phyloP scores from a whole-genome alignment of 2,888 invertebrate genomes.

The Diaphora mendica region DNA sequence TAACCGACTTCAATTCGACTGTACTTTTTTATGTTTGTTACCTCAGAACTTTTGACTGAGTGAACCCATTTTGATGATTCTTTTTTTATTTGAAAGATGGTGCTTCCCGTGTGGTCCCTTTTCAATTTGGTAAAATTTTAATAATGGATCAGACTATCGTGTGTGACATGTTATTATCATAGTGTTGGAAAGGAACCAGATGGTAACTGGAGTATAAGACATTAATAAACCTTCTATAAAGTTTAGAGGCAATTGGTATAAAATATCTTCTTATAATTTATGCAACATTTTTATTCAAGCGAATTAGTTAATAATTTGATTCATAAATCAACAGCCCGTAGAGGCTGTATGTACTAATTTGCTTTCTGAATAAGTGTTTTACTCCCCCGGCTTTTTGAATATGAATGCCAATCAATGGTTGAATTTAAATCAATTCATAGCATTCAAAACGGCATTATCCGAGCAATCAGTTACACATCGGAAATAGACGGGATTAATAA shows the following conservation, averaged over 20 bases:
- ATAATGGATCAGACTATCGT: not conserved
- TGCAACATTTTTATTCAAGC: too few relatives aligned
- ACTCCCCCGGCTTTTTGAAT: not conserved
- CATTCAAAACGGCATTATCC: slow-evolving; percentile 7
- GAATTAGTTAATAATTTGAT: not conserved
- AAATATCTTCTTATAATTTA: not conserved
- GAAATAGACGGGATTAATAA: slow-evolving; percentile 53
- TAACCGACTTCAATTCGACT: too few relatives aligned
- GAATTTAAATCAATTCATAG: not conserved
- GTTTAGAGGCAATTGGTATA: too few relatives aligned
- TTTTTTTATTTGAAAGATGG: too few relatives aligned
- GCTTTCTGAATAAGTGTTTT: not conserved
- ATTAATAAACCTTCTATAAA: too few relatives aligned
- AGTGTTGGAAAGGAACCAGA: not conserved
- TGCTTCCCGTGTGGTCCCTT: too few relatives aligned
- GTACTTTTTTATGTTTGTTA: too few relatives aligned
- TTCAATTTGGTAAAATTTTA: too few relatives aligned
- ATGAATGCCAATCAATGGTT: not conserved
- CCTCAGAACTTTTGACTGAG: too few relatives aligned
- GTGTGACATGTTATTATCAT: not conserved
- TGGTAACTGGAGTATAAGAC: too few relatives aligned
- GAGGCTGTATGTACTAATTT: not conserved
- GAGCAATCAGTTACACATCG: slow-evolving; percentile 19
- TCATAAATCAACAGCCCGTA: not conserved
- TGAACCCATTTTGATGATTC: too few relatives aligned